These are phyloP conservation scores for Miichthys miiuy DNA, from an alignment of 2,797 vertebrate genomes.

Conservation along the genomic window DNA sequence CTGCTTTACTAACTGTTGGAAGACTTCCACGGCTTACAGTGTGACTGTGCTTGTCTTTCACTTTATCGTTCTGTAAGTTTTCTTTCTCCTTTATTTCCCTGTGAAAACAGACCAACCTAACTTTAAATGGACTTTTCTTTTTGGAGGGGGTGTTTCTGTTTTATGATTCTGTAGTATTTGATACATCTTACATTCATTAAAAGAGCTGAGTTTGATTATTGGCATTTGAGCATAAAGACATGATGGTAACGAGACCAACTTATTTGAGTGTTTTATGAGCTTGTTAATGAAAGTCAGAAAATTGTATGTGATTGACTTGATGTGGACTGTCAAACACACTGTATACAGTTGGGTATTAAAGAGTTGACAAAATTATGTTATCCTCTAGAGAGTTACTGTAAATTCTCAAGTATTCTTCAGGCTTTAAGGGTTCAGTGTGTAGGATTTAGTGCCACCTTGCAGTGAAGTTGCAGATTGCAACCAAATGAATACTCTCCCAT, in stretches of 20 bases:
- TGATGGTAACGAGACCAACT: slow-evolving; percentile 18
- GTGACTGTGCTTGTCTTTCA: slow-evolving; percentile 13
- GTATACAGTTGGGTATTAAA: slow-evolving; percentile 27
- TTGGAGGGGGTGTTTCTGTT: not conserved
- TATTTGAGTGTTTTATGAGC: slow-evolving; percentile 20
- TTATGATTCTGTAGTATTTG: slow-evolving; percentile 13
- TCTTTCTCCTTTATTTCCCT: slow-evolving; percentile 1
- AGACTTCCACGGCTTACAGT: slow-evolving; percentile 14
- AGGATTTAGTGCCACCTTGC: too few relatives aligned
- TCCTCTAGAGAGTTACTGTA: not conserved
- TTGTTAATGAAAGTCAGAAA: slow-evolving; percentile 14
- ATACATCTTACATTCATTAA: not conserved
- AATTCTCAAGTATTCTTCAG: not conserved
- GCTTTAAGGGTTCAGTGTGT: too few relatives aligned
- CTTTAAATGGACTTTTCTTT: not conserved
- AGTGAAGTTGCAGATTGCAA: too few relatives aligned
- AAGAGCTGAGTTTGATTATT: slow-evolving; percentile 11
- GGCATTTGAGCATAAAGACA: not conserved
- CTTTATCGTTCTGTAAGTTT: not conserved
- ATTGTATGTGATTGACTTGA: not conserved
- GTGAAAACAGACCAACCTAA: not conserved
- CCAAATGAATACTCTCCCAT: too few relatives aligned
- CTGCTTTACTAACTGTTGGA: not conserved
- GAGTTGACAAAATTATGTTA: not conserved
- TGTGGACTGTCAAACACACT: slow-evolving; percentile 28